Evolutionary conservation across 2,113 vertebrate species (phyloP).

Genomic region (Leptocoma aspasia): DNA sequence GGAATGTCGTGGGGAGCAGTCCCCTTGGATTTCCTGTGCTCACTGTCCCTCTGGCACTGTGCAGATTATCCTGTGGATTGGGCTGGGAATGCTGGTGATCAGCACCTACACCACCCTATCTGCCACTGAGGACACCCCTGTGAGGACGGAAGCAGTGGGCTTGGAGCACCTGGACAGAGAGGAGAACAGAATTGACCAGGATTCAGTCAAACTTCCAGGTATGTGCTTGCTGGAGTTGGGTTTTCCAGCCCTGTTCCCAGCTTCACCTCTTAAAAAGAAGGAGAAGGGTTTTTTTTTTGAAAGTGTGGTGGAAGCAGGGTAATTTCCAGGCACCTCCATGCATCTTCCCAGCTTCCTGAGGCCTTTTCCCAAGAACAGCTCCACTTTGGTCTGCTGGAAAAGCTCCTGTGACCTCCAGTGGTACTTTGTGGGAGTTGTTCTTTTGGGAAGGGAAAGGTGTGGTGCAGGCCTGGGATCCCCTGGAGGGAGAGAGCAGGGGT

Average conservation of each 20-base stretch:
- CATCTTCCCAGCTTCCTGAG: background rate
- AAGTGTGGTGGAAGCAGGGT: background rate
- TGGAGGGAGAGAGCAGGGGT: background rate
- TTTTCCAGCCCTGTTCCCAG: background rate
- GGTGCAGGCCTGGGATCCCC: background rate
- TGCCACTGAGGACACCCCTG: constrained; percentile 62
- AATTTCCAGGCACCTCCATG: background rate
- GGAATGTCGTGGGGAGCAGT: background rate
- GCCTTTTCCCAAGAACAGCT: background rate
- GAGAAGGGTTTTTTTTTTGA: background rate
- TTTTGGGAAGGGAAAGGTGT: background rate
- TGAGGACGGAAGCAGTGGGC: constrained; percentile 51
- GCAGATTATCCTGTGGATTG: constrained; percentile 91
- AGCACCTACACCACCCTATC: constrained; percentile 92
- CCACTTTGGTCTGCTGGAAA: background rate
- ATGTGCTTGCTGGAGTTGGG: background rate
- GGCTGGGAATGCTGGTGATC: constrained; percentile 90
- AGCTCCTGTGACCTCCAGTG: rapidly evolving
- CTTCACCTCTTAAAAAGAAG: background rate
- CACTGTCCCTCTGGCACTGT: background rate
- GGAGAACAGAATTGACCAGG: constrained; percentile 23
- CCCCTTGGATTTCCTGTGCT: background rate
- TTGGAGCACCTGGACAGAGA: constrained; percentile 24
- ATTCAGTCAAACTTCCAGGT: constrained; percentile 71
- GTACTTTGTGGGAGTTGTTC: background rate